Evolutionary conservation across 2,113 vertebrate species (phyloP).

Genomic region (Parotia lawesii): DNA sequence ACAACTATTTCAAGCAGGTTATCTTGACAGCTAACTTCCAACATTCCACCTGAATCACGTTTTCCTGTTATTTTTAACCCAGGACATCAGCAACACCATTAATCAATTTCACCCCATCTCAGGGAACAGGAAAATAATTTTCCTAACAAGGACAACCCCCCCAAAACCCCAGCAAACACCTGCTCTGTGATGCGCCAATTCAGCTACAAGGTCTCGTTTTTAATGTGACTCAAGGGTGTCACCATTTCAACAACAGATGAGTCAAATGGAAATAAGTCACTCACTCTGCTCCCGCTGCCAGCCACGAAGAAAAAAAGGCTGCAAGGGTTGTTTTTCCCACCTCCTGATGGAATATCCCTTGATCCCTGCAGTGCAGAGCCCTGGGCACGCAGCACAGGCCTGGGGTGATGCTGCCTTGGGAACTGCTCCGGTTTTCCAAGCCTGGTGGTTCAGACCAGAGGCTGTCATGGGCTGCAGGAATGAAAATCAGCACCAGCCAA

Average conservation of each 20-base stretch:
- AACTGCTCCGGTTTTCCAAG: neutral
- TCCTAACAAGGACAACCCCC: neutral
- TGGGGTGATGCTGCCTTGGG: neutral
- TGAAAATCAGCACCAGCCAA: neutral
- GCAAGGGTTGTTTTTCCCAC: neutral
- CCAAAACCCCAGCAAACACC: neutral
- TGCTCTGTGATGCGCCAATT: neutral
- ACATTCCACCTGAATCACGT: neutral
- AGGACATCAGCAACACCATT: neutral
- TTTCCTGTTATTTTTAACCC: constrained; percentile 6
- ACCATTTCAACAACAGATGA: constrained; percentile 39
- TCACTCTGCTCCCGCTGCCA: neutral
- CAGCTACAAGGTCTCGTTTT: neutral
- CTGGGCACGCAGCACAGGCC: neutral
- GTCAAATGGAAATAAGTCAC: constrained; percentile 42
- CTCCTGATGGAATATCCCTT: constrained; percentile 11
- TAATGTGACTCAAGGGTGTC: constrained; percentile 13
- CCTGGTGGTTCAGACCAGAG: neutral
- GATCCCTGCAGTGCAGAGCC: neutral
- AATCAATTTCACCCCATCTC: neutral
- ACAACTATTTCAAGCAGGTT: neutral
- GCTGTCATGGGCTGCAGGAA: neutral
- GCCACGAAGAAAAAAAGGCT: neutral
- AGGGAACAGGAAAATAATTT: neutral
- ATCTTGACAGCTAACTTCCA: neutral